Percentiles rank a stretch among this genome's conserved stretches.
Conservation (phyloP, 92 coral and sea anemone species). For the Parazoanthus swiftii region DNA sequence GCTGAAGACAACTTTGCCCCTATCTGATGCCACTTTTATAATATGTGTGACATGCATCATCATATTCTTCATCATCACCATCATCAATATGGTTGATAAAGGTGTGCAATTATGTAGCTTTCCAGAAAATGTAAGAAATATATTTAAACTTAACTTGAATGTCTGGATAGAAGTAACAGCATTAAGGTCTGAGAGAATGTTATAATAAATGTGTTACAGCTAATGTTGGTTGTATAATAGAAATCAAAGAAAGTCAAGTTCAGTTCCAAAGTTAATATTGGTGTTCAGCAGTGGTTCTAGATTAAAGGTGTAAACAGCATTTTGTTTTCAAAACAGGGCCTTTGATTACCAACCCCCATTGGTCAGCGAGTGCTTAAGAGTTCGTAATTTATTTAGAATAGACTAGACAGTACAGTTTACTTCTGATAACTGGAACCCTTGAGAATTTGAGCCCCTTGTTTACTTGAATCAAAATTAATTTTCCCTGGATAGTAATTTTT, state of each 20-base stretch:
- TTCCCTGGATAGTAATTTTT: too few relatives aligned
- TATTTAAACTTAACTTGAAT: background rate
- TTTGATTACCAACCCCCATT: background rate
- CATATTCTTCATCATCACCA: too few relatives aligned
- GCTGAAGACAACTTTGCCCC: slow-evolving; percentile 37
- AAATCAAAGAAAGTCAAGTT: too few relatives aligned
- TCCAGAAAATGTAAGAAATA: background rate
- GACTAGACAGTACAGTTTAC: too few relatives aligned
- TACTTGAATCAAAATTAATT: too few relatives aligned
- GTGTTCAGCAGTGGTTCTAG: background rate
- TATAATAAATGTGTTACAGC: too few relatives aligned
- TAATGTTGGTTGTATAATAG: too few relatives aligned
- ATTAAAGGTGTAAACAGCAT: background rate
- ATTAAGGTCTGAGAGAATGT: background rate
- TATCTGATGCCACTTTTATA: slow-evolving; percentile 34
- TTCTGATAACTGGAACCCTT: background rate
- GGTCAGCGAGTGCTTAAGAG: background rate
- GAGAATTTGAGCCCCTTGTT: too few relatives aligned
- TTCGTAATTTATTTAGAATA: too few relatives aligned
- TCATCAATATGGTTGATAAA: background rate
- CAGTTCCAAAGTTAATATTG: background rate
- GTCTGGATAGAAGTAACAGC: background rate
- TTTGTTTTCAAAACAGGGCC: background rate
- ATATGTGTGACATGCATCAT: background rate
- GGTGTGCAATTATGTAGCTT: background rate